Evolutionary conservation across 2,113 vertebrate species (phyloP).

Genomic region (Pipa parva): DNA sequence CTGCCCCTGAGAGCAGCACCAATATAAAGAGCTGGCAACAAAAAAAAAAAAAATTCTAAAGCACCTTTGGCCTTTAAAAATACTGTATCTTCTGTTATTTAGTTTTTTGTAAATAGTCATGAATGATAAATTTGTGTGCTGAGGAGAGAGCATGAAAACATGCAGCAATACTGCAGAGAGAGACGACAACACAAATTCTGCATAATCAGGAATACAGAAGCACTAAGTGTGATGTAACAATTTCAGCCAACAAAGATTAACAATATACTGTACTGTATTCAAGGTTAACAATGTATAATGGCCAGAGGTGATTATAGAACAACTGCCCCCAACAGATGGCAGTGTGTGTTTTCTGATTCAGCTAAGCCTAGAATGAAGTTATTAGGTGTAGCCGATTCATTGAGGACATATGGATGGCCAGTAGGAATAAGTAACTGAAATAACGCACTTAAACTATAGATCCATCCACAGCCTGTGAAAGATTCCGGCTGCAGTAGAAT

Average conservation of each 20-base stretch:
- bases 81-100: background rate
- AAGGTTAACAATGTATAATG: background rate
- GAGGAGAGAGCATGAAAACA: background rate
- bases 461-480: background rate
- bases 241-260: background rate
- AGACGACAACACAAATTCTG: background rate
- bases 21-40: background rate
- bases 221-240: background rate
- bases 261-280: background rate
- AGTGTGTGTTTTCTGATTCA: too few species aligned
- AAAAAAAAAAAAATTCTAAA: background rate
- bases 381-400: too few species aligned
- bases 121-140: background rate
- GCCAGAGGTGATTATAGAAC: background rate
- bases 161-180: background rate
- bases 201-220: background rate
- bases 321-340: too few species aligned
- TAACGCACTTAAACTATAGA: too few species aligned
- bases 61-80: background rate
- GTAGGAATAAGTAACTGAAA: too few species aligned
- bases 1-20: background rate
- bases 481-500: background rate
- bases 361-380: too few species aligned
- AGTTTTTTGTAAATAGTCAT: background rate
- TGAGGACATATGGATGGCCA: too few species aligned